These are phyloP conservation scores for Sarcophaga carnaria DNA, from an alignment of 2,888 invertebrate genomes.

Conservation along the genomic window DNA sequence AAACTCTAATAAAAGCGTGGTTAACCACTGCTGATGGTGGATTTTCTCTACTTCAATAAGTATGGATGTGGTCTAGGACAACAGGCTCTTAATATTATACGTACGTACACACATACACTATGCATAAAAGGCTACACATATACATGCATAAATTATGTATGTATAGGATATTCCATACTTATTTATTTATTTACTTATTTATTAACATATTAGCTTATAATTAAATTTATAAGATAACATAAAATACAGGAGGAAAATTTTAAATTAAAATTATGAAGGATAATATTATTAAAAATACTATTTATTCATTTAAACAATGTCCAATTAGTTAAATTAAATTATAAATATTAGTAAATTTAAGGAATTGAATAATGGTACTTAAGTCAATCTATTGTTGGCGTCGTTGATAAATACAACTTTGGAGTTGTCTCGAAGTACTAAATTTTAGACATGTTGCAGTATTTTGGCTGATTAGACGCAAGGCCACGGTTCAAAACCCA, in stretches of 20 bases:
- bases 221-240: too few species aligned
- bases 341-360: background rate
- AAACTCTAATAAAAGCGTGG: conserved; percentile 38
- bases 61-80: conserved; percentile 40
- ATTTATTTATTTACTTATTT: too few species aligned
- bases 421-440: background rate
- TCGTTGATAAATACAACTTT: background rate
- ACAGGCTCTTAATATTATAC: background rate
- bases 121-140: background rate
- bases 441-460: background rate
- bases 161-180: too few species aligned
- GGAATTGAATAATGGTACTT: background rate
- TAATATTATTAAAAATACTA: too few species aligned
- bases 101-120: background rate
- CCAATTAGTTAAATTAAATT: background rate
- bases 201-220: too few species aligned
- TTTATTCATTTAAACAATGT: too few species aligned
- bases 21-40: conserved; percentile 48
- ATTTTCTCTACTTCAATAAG: conserved; percentile 41
- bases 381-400: conserved; percentile 4
- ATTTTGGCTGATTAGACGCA: too few species aligned
- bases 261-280: too few species aligned
- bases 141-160: background rate
- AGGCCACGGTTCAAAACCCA: too few species aligned
- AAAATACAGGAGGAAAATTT: too few species aligned